A percentile compares a stretch with the other conserved stretches of the same genome.
These are phyloP conservation scores for Ormia ochracea DNA, from an alignment of 2,888 invertebrate genomes.

Conservation along the genomic window DNA sequence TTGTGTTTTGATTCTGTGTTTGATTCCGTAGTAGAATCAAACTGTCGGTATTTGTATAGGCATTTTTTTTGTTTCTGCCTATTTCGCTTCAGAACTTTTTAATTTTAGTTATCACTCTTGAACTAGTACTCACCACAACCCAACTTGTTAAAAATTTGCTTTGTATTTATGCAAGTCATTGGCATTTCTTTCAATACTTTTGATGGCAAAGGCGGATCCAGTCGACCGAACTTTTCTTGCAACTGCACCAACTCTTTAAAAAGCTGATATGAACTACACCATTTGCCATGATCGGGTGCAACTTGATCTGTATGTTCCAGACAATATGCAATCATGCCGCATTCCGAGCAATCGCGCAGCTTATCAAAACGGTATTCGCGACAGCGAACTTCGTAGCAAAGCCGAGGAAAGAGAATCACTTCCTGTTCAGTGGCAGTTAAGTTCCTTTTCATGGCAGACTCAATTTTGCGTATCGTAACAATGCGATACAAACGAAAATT, in stretches of 20 bases:
- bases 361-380: slow-evolving; percentile 78
- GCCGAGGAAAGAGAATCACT: slow-evolving; percentile 82
- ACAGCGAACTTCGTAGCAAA: slow-evolving; percentile 80
- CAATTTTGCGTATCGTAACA: slow-evolving; percentile 80
- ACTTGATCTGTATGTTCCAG: slow-evolving; percentile 78
- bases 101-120: neutral
- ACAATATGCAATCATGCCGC: slow-evolving; percentile 80
- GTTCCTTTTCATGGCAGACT: slow-evolving; percentile 79
- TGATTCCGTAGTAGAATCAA: no score
- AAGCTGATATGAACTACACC: slow-evolving; percentile 82
- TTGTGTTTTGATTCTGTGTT: no score
- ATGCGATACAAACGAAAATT: slow-evolving; percentile 82
- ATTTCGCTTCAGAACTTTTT: no score
- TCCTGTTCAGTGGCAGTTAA: slow-evolving; percentile 84
- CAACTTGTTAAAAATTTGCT: slow-evolving; percentile 69
- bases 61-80: no score
- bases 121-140: slow-evolving; percentile 66
- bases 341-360: slow-evolving; percentile 79
- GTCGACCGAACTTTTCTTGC: slow-evolving; percentile 80
- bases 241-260: slow-evolving; percentile 80
- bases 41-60: no score
- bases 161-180: slow-evolving; percentile 68
- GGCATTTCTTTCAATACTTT: slow-evolving; percentile 74
- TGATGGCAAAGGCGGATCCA: slow-evolving; percentile 80
- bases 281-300: slow-evolving; percentile 77